Percentiles rank a stretch among this genome's conserved stretches.
These are phyloP conservation scores for Loris lydekkerianus DNA, from an alignment of 2,797 vertebrate species.

Conservation along the genomic window DNA sequence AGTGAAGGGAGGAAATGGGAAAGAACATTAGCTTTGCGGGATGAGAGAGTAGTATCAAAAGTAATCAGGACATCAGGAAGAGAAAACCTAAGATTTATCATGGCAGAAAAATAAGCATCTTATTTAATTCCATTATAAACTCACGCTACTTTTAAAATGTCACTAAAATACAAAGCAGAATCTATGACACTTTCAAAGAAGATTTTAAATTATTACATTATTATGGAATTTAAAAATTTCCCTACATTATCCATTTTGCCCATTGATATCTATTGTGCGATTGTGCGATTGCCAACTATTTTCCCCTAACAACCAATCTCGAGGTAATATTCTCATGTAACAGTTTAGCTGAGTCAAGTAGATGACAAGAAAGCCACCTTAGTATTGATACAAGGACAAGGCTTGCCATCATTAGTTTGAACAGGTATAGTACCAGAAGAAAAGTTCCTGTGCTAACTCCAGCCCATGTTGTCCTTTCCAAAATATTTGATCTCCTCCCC, in stretches of 20 bases:
- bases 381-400: background rate
- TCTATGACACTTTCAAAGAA: background rate
- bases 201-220: background rate
- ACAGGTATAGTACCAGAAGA: background rate
- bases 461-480: background rate
- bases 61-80: background rate
- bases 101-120: background rate
- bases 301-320: background rate
- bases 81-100: background rate
- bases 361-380: background rate
- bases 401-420: background rate
- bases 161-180: constrained; percentile 8
- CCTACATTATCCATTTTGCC: background rate
- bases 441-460: background rate
- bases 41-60: background rate
- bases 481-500: background rate
- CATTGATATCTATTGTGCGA: background rate
- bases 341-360: background rate
- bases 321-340: background rate
- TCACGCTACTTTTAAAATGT: background rate
- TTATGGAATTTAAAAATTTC: background rate
- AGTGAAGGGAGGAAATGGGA: background rate
- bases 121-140: background rate
- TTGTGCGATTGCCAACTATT: background rate
- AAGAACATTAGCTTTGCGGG: background rate